Evolutionary conservation across 2,888 invertebrate species (phyloP), one percentile per base, ranked within the genome.

Genomic region (Ethmia dodecea): DNA sequence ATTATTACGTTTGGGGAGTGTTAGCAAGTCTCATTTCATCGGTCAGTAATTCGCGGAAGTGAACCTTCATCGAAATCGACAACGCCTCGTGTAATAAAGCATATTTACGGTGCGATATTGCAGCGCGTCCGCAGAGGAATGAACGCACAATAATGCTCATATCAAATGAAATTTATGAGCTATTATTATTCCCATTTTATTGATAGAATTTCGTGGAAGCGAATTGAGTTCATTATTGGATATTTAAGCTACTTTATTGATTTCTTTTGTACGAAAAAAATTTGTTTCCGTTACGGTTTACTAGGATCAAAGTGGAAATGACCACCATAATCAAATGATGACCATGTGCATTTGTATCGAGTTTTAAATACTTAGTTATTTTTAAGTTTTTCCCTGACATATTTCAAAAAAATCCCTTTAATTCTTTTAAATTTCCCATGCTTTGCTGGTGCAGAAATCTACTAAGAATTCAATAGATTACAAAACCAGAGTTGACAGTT

Each of bases 21-120:
- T 35, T 18, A 49, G 47, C 56, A 49, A 61, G 53, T 64, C 53
- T 49, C 56, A 57, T 73, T 76, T 72, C 71, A 72, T 72, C 71
- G 76, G 76, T 65, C 75, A 73, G 69, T 72, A 67, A 69, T 67
- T 67, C 64, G 59, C 55, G 60, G 69, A 69, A 72, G 69, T 67
- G 61, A 65, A 64, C 65, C 69, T 68, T 62, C 64, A 60, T 56
- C 57, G 61, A 55, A 68, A 76, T 72, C 74, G 74, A 74, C 72
- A 78, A 68, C 16, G 66, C 65, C n/a, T 57, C 33, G 68, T 49
- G 62, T 54, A 60, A 72, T 78, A 78, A 77, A 79, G 56, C 61
- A 65, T n/a, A n/a, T 74, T 74, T 73, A 64, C 53, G 47, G 45
- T 37, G 45, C 50, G 43, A 52, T 56, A 69, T 61, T 59, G 60